Evolutionary conservation across 2,888 invertebrate species (phyloP), one percentile per base, ranked within the genome.

Genomic region (Stegophylla sp.): DNA sequence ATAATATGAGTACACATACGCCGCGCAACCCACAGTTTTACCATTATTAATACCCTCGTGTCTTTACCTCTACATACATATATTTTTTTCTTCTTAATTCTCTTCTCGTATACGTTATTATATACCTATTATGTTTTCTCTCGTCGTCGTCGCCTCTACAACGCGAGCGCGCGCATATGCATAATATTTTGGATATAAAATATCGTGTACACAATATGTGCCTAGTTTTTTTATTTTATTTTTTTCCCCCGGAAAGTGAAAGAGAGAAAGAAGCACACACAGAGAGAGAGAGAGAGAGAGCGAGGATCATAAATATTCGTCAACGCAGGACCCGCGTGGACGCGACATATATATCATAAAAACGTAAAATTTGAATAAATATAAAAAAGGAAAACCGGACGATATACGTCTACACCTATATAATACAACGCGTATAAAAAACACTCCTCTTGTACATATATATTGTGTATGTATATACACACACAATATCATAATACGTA

Each of bases 261-360:
- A 34, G 34, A 34, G 34, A 34, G 34, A 34, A 7, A 7, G 34
- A 34, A 7, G 34, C 4, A 34, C n/a, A n/a, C n/a, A n/a, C 4
- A 34, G 34, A 34, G 34, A 34, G 23, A 20, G 17, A 51, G 17
- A 51, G 17, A 13, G 5, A 28, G 7, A 9, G 17, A 28, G 26
- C 13, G 59, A 45, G n/a, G 17, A 9, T 61, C 53, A 77, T 77
- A 77, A 77, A 77, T 77, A 67, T 77, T 77, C 77, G 77, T 77
- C 77, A 77, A 67, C 77, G 76, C 17, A 13, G 59, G 26, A n/a
- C 43, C 28, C 26, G 66, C 66, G 64, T 34, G 15, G 59, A 73
- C 73, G 59, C 61, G 73, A 61, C 61, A 48, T 43, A 13, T 12
- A 64, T 5, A 26, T 23, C 63, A 13, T 23, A 43, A 20, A 66